A percentile compares a stretch with the other conserved stretches of the same genome.
These are phyloP conservation scores for Phragmatobia fuliginosa DNA, from an alignment of 2,888 invertebrate species.

Conservation along the genomic window DNA sequence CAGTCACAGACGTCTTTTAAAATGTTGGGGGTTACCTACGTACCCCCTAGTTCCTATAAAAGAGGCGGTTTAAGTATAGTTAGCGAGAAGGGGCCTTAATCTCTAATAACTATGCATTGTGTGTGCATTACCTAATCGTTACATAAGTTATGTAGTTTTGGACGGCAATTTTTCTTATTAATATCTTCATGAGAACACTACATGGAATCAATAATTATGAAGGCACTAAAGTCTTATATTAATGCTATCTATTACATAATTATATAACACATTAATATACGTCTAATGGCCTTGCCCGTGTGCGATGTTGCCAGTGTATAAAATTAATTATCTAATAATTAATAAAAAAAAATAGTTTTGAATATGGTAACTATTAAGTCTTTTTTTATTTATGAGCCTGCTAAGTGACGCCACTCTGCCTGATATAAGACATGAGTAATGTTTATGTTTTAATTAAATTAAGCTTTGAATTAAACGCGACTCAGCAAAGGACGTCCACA, in stretches of 20 bases:
- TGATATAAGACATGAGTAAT: no score
- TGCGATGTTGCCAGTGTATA: not conserved
- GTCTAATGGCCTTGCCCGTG: not conserved
- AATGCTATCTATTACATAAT: conserved; percentile 1
- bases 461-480: no score
- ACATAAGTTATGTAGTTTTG: conserved; percentile 2
- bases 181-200: not conserved
- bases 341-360: not conserved
- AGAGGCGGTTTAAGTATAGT: no score
- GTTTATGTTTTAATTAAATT: no score
- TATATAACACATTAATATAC: not conserved
- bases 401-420: no score
- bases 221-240: not conserved
- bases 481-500: no score
- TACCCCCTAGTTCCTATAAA: no score
- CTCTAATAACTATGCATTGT: no score
- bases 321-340: not conserved
- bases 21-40: no score
- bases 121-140: conserved; percentile 6
- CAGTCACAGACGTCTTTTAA: no score
- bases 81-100: no score
- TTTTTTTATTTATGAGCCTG: no score
- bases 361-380: not conserved
- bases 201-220: not conserved
- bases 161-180: not conserved